phyloP scores from a whole-genome alignment of 2,797 vertebrate genomes.

The Thunnus albacares region DNA sequence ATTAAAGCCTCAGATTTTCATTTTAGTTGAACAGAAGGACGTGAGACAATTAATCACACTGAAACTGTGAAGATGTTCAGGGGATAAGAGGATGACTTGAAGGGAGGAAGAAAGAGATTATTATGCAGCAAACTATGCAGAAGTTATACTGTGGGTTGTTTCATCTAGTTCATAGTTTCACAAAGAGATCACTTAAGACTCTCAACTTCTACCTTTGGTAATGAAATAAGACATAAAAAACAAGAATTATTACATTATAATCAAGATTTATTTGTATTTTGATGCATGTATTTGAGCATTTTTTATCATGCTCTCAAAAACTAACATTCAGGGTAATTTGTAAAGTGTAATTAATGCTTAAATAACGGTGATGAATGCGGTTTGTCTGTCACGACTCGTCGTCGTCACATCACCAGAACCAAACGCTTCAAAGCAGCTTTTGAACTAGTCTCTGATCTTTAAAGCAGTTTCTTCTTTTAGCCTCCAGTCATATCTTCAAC shows the following conservation, averaged over 20 bases:
- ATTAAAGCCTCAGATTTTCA: background rate
- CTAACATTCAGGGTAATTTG: too few species aligned
- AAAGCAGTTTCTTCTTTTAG: background rate
- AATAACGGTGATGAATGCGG: background rate
- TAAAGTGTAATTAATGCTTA: background rate
- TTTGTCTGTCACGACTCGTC: conserved; percentile 16
- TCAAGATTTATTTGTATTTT: background rate
- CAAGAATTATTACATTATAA: background rate
- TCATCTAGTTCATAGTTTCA: too few species aligned
- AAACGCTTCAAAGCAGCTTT: conserved; percentile 40
- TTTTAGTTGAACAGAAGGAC: too few species aligned
- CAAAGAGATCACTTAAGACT: too few species aligned
- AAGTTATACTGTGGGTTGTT: too few species aligned
- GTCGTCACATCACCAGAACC: conserved; percentile 1
- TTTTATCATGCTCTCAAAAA: too few species aligned
- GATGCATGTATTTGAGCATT: background rate
- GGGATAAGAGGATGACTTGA: background rate
- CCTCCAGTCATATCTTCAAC: background rate
- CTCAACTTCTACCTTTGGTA: too few species aligned
- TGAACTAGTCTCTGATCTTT: conserved; percentile 26
- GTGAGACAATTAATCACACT: too few species aligned
- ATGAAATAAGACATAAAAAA: too few species aligned
- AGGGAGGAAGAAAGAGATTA: too few species aligned
- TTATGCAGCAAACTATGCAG: too few species aligned
- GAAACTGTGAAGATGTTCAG: background rate